Evolutionary conservation across 2,113 vertebrate species (phyloP).

Genomic region (Trogon melanurus): DNA sequence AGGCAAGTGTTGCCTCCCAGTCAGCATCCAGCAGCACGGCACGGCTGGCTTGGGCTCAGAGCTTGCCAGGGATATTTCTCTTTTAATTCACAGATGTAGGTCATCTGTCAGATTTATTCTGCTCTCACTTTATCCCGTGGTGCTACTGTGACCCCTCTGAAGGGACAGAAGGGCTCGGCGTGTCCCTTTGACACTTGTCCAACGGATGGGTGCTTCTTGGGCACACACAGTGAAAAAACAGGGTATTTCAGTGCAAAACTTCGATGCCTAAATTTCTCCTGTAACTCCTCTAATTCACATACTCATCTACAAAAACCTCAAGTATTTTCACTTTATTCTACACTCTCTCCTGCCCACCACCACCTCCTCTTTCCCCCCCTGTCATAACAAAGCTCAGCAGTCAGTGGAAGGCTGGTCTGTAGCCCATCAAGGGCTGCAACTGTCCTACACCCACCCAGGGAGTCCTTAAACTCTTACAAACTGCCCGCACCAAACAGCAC

Average conservation of each 20-base stretch:
- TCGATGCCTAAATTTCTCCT: not conserved
- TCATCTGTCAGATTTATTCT: not conserved
- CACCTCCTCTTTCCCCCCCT: not conserved
- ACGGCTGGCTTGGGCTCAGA: rapidly evolving
- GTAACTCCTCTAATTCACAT: not conserved
- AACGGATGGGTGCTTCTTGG: not conserved
- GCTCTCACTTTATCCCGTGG: not conserved
- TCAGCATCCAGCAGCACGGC: not conserved
- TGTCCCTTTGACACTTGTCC: not conserved
- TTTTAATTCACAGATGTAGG: not conserved
- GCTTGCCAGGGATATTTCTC: not conserved
- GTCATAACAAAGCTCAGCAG: not conserved
- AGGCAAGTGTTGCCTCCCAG: not conserved
- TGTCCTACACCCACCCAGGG: not conserved
- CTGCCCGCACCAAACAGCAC: not conserved
- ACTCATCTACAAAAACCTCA: not conserved
- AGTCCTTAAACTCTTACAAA: not conserved
- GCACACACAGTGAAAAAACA: not conserved
- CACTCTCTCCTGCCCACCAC: not conserved
- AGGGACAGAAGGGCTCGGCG: not conserved
- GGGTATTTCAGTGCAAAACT: not conserved
- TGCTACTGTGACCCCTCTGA: not conserved
- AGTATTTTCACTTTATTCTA: not conserved
- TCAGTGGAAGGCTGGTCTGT: not conserved
- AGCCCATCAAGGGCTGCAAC: not conserved